Evolutionary conservation across 2,888 invertebrate genomes (phyloP), one percentile per base, ranked within the genome.

Genomic region (Sphaerophoria rueppellii): DNA sequence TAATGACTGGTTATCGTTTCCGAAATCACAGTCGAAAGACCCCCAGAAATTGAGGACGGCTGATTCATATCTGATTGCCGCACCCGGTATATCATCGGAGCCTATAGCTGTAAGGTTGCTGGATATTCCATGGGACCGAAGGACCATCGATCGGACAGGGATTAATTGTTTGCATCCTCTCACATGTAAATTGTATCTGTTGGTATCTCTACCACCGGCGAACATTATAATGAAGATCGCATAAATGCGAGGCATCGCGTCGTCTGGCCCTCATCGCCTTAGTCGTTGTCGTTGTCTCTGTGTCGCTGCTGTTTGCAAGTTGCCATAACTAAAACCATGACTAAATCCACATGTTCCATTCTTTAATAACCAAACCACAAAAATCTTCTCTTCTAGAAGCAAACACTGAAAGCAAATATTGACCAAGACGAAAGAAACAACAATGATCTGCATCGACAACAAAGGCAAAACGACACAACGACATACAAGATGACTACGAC

Each of bases 111-210:
- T 43, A 40, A 60, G 60, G 60, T 24, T 24, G 24, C 24, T 24
- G 24, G 24, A 24, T 24, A 24, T 24, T 40, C 58, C 43, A 43
- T 50, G 14, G 12, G 75, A 79, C 79, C 75, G 24, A 2, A 24
- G 24, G 24, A 24, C 24, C 24, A 24, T 24, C 24, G 24, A 83
- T 79, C 40, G 80, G 83, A 83, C 83, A 83, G 72, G 85, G 85
- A 85, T 85, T 85, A 85, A 85, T 85, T 85, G 81, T 81, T 85
- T 77, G 76, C 81, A 85, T 81, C 81, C 85, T 85, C 76, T 72
- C 80, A 35, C 76, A 81, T 85, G 80, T 81, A 83, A 79, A 83
- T 67, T 67, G 67, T 85, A 76, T 81, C 80, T 70, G 24, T 24
- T 24, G 24, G 24, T 24, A 24, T 24, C 24, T 24, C 24, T 24